Percentiles rank a stretch among this genome's conserved stretches.
Evolutionary conservation across 2,888 invertebrate genomes (phyloP).

Genomic region (Cephus pulcher): DNA sequence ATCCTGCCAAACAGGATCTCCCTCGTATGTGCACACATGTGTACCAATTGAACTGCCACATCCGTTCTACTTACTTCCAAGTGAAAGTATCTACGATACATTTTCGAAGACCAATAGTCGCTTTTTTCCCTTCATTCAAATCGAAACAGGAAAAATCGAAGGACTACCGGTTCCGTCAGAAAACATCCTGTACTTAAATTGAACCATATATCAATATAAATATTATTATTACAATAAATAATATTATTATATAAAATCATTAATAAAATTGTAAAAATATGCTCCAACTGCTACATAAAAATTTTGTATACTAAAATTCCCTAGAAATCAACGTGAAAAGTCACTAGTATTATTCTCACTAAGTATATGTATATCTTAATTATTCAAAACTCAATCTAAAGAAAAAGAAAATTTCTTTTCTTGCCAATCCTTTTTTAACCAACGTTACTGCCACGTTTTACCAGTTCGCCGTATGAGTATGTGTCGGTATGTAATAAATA

Average conservation of each 20-base stretch:
- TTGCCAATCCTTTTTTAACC: background rate
- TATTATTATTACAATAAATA: too few species aligned
- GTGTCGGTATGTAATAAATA: background rate
- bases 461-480: background rate
- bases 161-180: background rate
- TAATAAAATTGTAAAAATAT: too few species aligned
- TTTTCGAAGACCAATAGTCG: background rate
- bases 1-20: background rate
- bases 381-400: background rate
- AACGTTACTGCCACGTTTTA: background rate
- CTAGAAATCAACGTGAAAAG: background rate
- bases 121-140: background rate
- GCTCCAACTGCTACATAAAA: too few species aligned
- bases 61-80: slow-evolving; percentile 47
- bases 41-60: slow-evolving; percentile 36
- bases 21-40: background rate
- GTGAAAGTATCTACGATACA: slow-evolving; percentile 37
- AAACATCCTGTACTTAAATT: background rate
- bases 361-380: background rate
- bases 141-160: background rate
- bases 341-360: background rate
- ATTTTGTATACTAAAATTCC: too few species aligned
- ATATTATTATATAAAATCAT: too few species aligned
- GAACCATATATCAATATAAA: background rate
- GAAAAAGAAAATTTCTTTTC: background rate